A percentile compares a stretch with the other conserved stretches of the same genome.
Evolutionary conservation across 2,113 vertebrate genomes (phyloP).

Genomic region (Sylvietta virens): DNA sequence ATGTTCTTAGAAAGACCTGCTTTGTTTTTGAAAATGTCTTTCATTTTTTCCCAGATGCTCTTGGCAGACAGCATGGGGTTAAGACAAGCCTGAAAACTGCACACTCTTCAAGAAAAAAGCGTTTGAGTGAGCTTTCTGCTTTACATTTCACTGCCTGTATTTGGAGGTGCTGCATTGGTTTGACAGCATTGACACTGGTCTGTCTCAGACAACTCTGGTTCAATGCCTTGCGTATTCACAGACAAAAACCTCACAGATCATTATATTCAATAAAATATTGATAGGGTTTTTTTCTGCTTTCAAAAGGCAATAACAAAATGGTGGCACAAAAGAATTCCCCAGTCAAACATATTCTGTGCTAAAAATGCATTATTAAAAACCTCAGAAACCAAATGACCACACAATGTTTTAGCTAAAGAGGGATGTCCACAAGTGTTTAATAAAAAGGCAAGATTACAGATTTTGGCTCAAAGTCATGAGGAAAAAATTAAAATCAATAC

Average conservation of each 20-base stretch:
- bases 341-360: neutral
- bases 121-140: neutral
- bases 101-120: neutral
- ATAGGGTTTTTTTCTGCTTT: conserved; percentile 10
- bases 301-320: conserved; percentile 1
- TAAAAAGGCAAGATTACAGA: neutral
- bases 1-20: neutral
- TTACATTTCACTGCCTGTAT: neutral
- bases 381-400: neutral
- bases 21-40: neutral
- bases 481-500: conserved; percentile 1
- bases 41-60: neutral
- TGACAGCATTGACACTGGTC: neutral
- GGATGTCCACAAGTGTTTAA: neutral
- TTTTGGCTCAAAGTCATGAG: neutral
- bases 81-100: neutral
- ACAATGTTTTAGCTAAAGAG: neutral
- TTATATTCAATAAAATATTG: conserved; percentile 44
- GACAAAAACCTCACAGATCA: neutral
- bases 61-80: neutral
- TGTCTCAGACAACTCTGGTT: neutral
- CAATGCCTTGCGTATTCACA: neutral
- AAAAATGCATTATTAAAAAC: conserved; percentile 15
- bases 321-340: neutral
- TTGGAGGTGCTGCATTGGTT: neutral